Evolutionary conservation across 2,888 invertebrate genomes (phyloP).

Genomic region (Diarsia dahlii): DNA sequence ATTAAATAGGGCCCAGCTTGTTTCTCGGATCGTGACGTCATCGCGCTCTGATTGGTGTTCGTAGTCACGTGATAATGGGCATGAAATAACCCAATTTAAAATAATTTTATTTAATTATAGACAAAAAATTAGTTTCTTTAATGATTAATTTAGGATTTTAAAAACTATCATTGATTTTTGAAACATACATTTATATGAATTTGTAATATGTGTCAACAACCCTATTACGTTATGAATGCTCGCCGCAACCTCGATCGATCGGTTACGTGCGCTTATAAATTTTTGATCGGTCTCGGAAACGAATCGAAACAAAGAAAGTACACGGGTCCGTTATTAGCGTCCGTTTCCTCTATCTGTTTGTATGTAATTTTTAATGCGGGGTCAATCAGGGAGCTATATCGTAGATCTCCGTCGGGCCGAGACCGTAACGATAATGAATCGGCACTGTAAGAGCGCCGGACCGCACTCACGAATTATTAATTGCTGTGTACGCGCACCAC

Average conservation of each 20-base stretch:
- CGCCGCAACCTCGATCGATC: slow-evolving; percentile 83
- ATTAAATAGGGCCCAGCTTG: too few relatives aligned
- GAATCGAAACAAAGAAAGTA: slow-evolving; percentile 86
- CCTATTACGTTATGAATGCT: slow-evolving; percentile 84
- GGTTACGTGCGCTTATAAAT: slow-evolving; percentile 80
- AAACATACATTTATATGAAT: too few relatives aligned
- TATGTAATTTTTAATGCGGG: slow-evolving; percentile 91
- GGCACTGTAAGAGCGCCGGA: slow-evolving; percentile 87
- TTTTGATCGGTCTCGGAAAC: slow-evolving; percentile 84
- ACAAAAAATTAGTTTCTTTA: too few relatives aligned
- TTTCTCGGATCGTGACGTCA: too few relatives aligned
- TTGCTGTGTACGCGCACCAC: slow-evolving; percentile 78
- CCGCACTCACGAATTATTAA: slow-evolving; percentile 91
- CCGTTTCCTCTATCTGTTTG: slow-evolving; percentile 84
- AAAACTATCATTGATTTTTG: too few relatives aligned
- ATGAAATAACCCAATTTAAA: too few relatives aligned
- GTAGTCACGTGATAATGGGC: too few relatives aligned
- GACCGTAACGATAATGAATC: slow-evolving; percentile 90
- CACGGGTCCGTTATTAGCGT: slow-evolving; percentile 80
- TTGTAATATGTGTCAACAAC: too few relatives aligned
- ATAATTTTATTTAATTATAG: too few relatives aligned
- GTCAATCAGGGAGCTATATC: slow-evolving; percentile 90
- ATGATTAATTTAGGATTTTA: too few relatives aligned
- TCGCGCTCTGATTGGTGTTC: too few relatives aligned
- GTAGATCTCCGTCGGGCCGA: slow-evolving; percentile 88